phyloP scores from a whole-genome alignment of 2,113 vertebrate genomes.

The Oreotragus oreotragus region DNA sequence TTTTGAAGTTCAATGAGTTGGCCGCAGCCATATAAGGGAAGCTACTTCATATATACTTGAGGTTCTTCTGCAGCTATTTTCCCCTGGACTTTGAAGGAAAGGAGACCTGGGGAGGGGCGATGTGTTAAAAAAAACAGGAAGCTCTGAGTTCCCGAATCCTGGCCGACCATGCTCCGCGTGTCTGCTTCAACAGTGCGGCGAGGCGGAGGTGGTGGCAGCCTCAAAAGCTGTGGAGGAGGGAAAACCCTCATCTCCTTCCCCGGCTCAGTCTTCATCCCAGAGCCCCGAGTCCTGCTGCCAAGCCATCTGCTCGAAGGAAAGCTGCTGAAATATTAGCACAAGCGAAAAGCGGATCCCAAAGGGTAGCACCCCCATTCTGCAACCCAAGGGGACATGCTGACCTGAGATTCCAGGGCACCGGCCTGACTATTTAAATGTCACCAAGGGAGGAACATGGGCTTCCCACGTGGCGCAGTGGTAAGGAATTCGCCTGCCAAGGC shows the following conservation, averaged over 20 bases:
- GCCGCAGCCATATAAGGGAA: neutral
- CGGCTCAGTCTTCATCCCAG: neutral
- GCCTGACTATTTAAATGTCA: neutral
- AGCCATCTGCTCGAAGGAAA: neutral
- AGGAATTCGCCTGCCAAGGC: neutral
- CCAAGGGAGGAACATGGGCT: neutral
- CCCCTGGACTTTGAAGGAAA: neutral
- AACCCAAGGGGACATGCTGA: neutral
- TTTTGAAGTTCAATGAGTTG: neutral
- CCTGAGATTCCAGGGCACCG: neutral
- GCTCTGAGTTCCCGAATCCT: neutral
- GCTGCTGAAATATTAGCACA: neutral
- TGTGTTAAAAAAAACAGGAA: neutral
- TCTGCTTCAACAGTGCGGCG: neutral
- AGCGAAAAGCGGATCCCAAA: neutral
- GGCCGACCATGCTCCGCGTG: accelerated
- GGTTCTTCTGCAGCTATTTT: neutral
- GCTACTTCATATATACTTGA: neutral
- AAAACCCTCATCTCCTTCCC: neutral
- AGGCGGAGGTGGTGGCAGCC: neutral
- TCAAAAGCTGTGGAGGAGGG: neutral
- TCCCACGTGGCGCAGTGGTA: neutral
- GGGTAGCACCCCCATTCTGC: accelerated
- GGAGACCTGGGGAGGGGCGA: neutral
- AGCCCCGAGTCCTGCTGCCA: neutral